Base-by-base conservation (phyloP, 1,140 invertebrate species). In the Homalodisca vitripennis region DNA sequence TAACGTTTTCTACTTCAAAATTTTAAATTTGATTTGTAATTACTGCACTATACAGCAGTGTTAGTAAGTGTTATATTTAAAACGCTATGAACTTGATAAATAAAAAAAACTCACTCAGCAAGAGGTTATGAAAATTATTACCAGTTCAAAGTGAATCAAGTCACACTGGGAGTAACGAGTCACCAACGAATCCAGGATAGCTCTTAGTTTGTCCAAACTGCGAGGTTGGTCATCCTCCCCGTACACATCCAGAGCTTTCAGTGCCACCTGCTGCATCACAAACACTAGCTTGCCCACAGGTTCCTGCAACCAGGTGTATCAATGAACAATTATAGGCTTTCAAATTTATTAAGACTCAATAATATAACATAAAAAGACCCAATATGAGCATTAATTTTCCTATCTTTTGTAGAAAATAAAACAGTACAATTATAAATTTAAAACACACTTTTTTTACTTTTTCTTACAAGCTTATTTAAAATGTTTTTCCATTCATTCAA, bases 201-300 rank as follows among this genome's bases (percentile, higher is more conserved):
- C 41, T 6, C 30, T 68, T 10, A 73, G 62, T 53, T 71, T 73
- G 24, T 67, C 34, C 26, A 69, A 34, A 67, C 70, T 71, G 12
- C 27, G 41, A 55, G 29, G 30, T 26, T 51, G 53, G 14, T 69
- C 70, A 6, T 63, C 55, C 29, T 75, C 72, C 32, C 71, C 69
- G 14, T 69, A 67, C 1, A 66, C 48, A 17, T 67, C 47, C 0
- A 53, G 64, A 27, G 69, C 34, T 20, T 68, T 72, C 12, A 69
- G 67, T n/a, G 68, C 67, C 30, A 74, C 66, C 69, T 73, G 72
- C 32, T 73, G 72, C 27, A 74, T 66, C 26, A 73, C 68, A 66
- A 75, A 71, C 12, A 75, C 30, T n/a, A 75, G 55, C 46, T 71
- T 31, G n/a, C 73, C 73, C 17, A 75, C 34, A n/a, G 74, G 74